phyloP scores from a whole-genome alignment of 2,888 invertebrate genomes.

The Scaptomyza flava region DNA sequence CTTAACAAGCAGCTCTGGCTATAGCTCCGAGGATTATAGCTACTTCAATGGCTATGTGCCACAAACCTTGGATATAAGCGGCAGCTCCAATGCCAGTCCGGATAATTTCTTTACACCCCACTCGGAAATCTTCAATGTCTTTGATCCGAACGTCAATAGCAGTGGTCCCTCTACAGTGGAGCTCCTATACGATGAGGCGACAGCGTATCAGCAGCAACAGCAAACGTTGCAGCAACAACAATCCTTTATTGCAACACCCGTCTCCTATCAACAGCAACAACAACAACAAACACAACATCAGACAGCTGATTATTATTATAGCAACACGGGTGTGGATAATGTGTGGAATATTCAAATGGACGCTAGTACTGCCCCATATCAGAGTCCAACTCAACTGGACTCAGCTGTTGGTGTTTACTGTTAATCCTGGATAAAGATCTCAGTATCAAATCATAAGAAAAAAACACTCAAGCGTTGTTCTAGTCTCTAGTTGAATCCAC shows the following conservation, averaged over 20 bases:
- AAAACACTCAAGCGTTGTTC: slow-evolving; percentile 78
- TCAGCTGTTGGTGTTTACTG: slow-evolving; percentile 60
- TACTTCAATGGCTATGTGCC: slow-evolving; percentile 69
- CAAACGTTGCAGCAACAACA: slow-evolving; percentile 41
- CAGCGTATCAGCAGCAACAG: slow-evolving; percentile 60
- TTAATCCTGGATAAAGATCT: slow-evolving; percentile 53
- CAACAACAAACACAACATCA: slow-evolving; percentile 46
- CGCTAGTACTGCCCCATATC: slow-evolving; percentile 51
- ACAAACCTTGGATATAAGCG: slow-evolving; percentile 49
- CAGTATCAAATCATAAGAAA: slow-evolving; percentile 14
- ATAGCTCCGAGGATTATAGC: slow-evolving; percentile 81
- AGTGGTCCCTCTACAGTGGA: slow-evolving; percentile 47
- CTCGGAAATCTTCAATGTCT: slow-evolving; percentile 78
- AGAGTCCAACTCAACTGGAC: slow-evolving; percentile 42
- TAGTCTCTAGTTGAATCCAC: slow-evolving; percentile 75
- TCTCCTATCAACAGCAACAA: slow-evolving; percentile 46
- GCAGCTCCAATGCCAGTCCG: slow-evolving; percentile 31
- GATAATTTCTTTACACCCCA: slow-evolving; percentile 64
- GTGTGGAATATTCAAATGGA: slow-evolving; percentile 83
- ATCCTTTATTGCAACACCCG: slow-evolving; percentile 28
- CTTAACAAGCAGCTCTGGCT: slow-evolving; percentile 82
- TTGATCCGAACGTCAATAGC: slow-evolving; percentile 64
- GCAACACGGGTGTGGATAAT: slow-evolving; percentile 82
- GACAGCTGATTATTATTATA: slow-evolving; percentile 82
- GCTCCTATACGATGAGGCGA: slow-evolving; percentile 60